Percentiles rank a stretch among this genome's conserved stretches.
Evolutionary conservation across 2,797 vertebrate species (phyloP).

Genomic region (Amblyopsis hoosieri): DNA sequence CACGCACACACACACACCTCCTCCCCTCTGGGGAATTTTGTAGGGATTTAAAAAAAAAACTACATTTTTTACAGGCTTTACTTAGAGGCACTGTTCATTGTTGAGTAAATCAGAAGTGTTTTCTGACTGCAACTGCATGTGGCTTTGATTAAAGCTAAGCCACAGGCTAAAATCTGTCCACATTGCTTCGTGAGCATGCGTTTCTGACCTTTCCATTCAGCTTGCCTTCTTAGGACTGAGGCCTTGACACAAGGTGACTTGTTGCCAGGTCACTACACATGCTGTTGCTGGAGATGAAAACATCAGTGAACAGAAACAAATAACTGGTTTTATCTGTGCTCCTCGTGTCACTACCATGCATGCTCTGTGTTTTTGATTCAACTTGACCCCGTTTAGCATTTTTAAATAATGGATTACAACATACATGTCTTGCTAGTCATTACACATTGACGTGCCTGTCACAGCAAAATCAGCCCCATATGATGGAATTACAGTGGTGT

Average conservation of each 20-base stretch:
- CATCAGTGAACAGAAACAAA: conserved; percentile 37
- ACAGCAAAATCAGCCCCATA: too few relatives aligned
- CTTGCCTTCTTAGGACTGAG: conserved; percentile 76
- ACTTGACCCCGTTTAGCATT: not conserved
- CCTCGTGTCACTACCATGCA: conserved; percentile 9
- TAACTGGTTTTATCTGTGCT: conserved; percentile 20
- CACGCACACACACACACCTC: conserved; percentile 32
- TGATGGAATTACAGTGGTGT: too few relatives aligned
- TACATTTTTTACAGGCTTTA: conserved; percentile 74
- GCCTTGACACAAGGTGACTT: conserved; percentile 82
- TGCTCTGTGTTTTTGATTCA: conserved; percentile 11
- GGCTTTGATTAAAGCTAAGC: conserved; percentile 82
- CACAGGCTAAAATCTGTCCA: conserved; percentile 81
- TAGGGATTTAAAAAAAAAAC: not conserved
- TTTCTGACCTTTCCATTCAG: conserved; percentile 84
- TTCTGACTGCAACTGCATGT: conserved; percentile 77
- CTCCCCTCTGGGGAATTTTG: conserved; percentile 64
- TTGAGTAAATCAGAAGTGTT: conserved; percentile 81
- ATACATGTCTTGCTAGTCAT: too few relatives aligned
- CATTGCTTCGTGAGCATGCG: conserved; percentile 79
- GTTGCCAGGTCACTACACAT: conserved; percentile 82
- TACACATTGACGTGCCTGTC: too few relatives aligned
- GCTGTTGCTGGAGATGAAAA: conserved; percentile 63
- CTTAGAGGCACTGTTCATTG: conserved; percentile 77
- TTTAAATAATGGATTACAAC: conserved; percentile 1